Percentiles rank a stretch among this genome's conserved stretches.
phyloP scores from a whole-genome alignment of 2,888 invertebrate genomes.

The Drosophila demipolita region DNA sequence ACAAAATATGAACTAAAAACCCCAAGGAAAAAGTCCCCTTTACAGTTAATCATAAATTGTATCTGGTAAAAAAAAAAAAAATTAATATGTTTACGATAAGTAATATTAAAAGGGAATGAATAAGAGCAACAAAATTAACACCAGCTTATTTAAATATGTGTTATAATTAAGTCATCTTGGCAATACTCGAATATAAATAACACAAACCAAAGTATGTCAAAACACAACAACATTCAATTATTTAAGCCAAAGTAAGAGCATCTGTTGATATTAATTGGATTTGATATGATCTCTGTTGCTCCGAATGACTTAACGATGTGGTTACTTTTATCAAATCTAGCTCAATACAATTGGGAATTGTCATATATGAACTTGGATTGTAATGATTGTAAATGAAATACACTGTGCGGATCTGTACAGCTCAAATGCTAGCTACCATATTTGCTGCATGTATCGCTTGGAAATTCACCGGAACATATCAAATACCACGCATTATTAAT shows the following conservation, averaged over 20 bases:
- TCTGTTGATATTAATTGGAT: slow-evolving; percentile 1
- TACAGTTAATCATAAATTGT: neutral
- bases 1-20: neutral
- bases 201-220: neutral
- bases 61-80: neutral
- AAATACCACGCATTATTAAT: slow-evolving; percentile 8
- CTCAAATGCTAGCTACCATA: slow-evolving; percentile 18
- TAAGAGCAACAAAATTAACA: neutral
- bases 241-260: neutral
- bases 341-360: neutral
- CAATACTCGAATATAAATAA: neutral
- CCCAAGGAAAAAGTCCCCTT: neutral
- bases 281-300: neutral
- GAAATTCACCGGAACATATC: slow-evolving; percentile 32
- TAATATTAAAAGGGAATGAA: neutral
- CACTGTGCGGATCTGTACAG: slow-evolving; percentile 12
- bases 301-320: neutral
- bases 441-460: slow-evolving; percentile 4
- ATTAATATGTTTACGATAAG: neutral
- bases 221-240: slow-evolving; percentile 15
- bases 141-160: neutral
- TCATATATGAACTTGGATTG: too few species aligned
- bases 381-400: slow-evolving; percentile 13
- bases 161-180: neutral
- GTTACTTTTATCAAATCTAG: slow-evolving; percentile 1